Percentiles rank a stretch among this genome's conserved stretches.
phyloP scores from a whole-genome alignment of 2,113 vertebrate species.

The Ardeotis arabs region DNA sequence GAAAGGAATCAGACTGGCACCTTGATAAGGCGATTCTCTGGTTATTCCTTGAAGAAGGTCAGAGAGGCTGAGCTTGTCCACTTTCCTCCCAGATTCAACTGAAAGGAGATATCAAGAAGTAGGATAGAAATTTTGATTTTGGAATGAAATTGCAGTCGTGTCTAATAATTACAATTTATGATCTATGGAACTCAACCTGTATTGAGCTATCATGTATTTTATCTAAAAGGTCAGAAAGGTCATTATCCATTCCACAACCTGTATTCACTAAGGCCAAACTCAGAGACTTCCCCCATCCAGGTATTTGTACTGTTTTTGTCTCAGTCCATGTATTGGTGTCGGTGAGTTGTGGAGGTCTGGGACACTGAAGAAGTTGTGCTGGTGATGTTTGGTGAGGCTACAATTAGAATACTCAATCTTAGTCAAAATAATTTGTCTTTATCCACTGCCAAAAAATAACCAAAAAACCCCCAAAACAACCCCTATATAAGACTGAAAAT shows the following conservation, averaged over 20 bases:
- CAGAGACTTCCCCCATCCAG: background rate
- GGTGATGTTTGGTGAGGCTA: background rate
- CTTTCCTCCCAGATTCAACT: background rate
- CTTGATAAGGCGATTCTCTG: background rate
- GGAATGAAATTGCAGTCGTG: background rate
- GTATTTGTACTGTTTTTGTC: background rate
- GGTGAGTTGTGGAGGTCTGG: background rate
- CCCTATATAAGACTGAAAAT: background rate
- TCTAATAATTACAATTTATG: background rate
- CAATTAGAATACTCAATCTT: background rate
- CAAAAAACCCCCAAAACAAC: background rate
- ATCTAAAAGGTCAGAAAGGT: background rate
- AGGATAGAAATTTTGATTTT: background rate
- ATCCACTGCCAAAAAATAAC: background rate
- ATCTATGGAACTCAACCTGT: background rate
- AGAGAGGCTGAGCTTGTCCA: background rate
- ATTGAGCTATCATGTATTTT: background rate
- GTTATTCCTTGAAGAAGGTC: background rate
- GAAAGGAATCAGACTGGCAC: background rate
- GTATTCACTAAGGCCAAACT: accelerated
- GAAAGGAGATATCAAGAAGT: background rate
- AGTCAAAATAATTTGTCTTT: background rate
- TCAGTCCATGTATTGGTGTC: background rate
- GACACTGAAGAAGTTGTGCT: background rate
- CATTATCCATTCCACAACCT: background rate